phyloP scores from a whole-genome alignment of 2,797 vertebrate genomes.

The Dermochelys coriacea region DNA sequence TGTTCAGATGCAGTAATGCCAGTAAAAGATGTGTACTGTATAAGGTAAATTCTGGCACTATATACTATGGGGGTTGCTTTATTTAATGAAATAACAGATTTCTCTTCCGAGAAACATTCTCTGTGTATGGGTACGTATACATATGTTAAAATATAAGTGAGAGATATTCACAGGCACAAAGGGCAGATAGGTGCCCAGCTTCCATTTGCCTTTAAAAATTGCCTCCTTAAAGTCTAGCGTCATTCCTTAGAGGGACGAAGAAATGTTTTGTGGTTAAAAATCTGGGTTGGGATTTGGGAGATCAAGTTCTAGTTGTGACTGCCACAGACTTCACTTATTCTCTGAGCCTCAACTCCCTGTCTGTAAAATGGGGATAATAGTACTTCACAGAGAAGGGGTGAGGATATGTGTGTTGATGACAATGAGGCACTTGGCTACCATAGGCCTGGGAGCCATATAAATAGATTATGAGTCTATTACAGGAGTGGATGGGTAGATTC shows the following conservation, averaged over 20 bases:
- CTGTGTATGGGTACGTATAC: background rate
- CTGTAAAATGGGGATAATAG: background rate
- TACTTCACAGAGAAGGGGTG: background rate
- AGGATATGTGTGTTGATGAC: background rate
- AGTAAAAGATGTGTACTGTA: background rate
- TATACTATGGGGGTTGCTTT: background rate
- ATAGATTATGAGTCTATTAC: background rate
- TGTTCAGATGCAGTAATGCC: background rate
- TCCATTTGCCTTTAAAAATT: background rate
- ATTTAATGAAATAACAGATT: constrained; percentile 5
- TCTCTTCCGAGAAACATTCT: background rate
- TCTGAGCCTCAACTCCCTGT: background rate
- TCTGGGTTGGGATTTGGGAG: background rate
- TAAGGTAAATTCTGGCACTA: background rate
- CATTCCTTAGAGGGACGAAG: background rate
- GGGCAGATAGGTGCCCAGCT: background rate
- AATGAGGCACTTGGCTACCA: background rate
- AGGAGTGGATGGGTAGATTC: background rate
- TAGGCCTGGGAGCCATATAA: background rate
- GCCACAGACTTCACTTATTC: background rate
- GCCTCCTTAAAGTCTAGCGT: background rate
- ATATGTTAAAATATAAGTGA: background rate
- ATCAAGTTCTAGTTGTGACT: background rate
- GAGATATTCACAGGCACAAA: background rate
- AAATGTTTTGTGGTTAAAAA: background rate